Evolutionary conservation across 2,113 vertebrate genomes (phyloP).

Genomic region (Semnornis frantzii): DNA sequence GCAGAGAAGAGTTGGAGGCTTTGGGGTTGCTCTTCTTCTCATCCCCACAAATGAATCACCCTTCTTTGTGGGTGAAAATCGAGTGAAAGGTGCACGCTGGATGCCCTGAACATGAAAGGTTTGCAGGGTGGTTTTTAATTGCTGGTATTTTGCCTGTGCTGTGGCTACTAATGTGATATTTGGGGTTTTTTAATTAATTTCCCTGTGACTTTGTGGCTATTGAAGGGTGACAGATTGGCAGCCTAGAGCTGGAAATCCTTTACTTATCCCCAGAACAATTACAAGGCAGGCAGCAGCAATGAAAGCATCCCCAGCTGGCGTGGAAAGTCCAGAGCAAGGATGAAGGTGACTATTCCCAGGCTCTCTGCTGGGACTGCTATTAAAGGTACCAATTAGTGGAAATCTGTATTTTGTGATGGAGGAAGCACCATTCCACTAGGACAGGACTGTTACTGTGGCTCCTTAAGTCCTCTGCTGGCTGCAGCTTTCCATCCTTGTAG

Average conservation of each 20-base stretch:
- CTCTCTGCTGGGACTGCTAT: slow-evolving; percentile 34
- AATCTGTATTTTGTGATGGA: slow-evolving; percentile 51
- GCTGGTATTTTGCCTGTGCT: slow-evolving; percentile 39
- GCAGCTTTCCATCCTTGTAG: background rate
- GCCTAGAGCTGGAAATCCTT: slow-evolving; percentile 42
- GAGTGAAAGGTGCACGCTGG: background rate
- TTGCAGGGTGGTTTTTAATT: slow-evolving; percentile 40
- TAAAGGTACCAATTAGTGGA: slow-evolving; percentile 56
- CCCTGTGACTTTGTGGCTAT: slow-evolving; percentile 31
- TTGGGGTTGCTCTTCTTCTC: slow-evolving; percentile 53
- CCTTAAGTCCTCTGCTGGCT: background rate
- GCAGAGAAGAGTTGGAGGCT: slow-evolving; percentile 34
- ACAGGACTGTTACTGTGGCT: background rate
- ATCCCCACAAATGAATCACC: background rate
- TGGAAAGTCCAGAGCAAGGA: slow-evolving; percentile 31
- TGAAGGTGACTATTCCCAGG: slow-evolving; percentile 2
- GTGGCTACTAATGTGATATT: slow-evolving; percentile 43
- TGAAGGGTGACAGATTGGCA: slow-evolving; percentile 56
- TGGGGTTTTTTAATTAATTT: slow-evolving; percentile 42
- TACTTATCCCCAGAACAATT: slow-evolving; percentile 48
- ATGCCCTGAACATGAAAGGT: background rate
- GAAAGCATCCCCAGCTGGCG: background rate
- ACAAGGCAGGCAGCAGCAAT: slow-evolving; percentile 20
- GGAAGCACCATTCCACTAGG: slow-evolving; percentile 30
- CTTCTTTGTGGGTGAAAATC: slow-evolving; percentile 22